Evolutionary conservation across 2,113 vertebrate species (phyloP), one percentile per base, ranked within the genome.

Genomic region (Xenopus laevis): DNA sequence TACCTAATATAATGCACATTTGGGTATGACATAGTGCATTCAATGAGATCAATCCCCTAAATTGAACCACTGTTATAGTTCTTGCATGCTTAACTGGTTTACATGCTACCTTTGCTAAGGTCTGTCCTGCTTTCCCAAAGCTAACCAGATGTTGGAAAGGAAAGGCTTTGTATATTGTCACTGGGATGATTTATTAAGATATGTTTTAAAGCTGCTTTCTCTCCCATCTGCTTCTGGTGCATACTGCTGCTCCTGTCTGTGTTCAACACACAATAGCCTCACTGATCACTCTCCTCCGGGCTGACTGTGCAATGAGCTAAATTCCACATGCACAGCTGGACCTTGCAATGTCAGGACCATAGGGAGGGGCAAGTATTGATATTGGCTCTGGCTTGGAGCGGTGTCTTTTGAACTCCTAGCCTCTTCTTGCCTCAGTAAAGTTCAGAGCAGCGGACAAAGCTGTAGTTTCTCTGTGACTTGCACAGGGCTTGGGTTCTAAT

Each of bases 71-170:
- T 3, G 2, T 8, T 27, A 27, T 27, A 27, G 23, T 27, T 27
- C 23, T 55, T 3, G 53, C 10, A 13, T 12, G 30, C 27, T 27
- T 7, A 55, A 53, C 10, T 50, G 16, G 12, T 53, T 73, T 33
- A 74, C 23, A 63, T 47, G 4, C 9, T 0, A 0, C 60, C 82
- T 79, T 78, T 62, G 78, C 80, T 64, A 57, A 45, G 74, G 40
- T 40, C 73, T 64, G 72, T 77, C 27, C 63, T 57, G 68, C 3
- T 33, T 79, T 12, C 16, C 58, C 78, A 80, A 82, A 63, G 58
- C 79, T 82, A 67, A 74, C 55, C 57, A 78, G 59, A 74, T 2
- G 27, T 76, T 84, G 79, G 79, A 81, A 83, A 68, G 55, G 59
- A 76, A 80, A 82, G 78, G 73, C 27, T 79, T 61, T 0, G 79